A percentile compares a stretch with the other conserved stretches of the same genome.
Conservation (phyloP, 2,113 vertebrate species). For the Oncorhynchus gorbuscha region DNA sequence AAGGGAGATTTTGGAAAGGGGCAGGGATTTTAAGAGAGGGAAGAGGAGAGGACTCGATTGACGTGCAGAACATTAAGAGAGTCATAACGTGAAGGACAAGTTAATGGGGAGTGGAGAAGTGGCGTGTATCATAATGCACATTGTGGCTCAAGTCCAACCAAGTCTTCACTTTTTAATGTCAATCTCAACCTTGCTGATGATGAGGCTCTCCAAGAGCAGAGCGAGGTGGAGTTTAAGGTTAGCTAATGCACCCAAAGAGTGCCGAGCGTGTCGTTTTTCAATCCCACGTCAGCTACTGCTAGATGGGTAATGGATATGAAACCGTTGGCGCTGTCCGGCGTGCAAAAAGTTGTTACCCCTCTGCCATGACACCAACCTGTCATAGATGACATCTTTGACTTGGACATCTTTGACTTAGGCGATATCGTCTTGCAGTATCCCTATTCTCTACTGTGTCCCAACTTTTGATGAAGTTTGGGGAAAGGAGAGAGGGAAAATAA, state of each 20-base stretch:
- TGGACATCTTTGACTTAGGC: no score
- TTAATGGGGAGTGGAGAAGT: slow-evolving; percentile 50
- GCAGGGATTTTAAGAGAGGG: slow-evolving; percentile 50
- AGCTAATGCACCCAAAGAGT: no score
- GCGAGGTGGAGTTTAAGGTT: neutral
- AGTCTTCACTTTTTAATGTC: slow-evolving; percentile 51
- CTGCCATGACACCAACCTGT: no score
- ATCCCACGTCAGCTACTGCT: no score
- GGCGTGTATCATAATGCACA: slow-evolving; percentile 66
- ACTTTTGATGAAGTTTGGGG: neutral
- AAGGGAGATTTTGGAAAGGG: slow-evolving; percentile 2
- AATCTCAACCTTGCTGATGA: slow-evolving; percentile 52
- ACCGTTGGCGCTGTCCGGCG: no score
- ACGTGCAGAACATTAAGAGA: slow-evolving; percentile 57
- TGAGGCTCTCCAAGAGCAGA: slow-evolving; percentile 17
- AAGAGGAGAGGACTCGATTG: neutral
- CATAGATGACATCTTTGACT: no score
- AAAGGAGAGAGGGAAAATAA: slow-evolving; percentile 2
- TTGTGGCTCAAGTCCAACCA: slow-evolving; percentile 59
- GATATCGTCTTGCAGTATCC: no score
- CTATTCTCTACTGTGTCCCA: no score
- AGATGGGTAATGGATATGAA: neutral
- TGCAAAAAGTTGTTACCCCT: neutral
- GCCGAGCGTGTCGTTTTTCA: no score
- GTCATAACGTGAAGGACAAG: slow-evolving; percentile 59